Evolutionary conservation across 2,888 invertebrate species (phyloP).

Genomic region (Steinernema scapterisci): DNA sequence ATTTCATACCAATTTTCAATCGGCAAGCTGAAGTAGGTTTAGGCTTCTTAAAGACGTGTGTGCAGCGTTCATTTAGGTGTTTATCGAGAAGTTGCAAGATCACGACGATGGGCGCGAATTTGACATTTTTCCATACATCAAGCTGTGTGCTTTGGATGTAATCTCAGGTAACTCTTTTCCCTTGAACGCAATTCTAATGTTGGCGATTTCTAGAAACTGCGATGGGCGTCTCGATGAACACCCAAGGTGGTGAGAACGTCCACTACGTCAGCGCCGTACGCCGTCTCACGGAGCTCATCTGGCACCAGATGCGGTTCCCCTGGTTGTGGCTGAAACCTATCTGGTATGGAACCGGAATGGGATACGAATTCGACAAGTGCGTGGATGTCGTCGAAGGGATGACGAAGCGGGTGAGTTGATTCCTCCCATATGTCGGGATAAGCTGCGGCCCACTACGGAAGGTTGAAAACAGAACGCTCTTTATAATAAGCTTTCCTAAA

Average conservation of each 20-base stretch:
- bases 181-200: too few species aligned
- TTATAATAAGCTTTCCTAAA: too few species aligned
- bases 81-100: conserved; percentile 62
- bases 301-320: conserved; percentile 67
- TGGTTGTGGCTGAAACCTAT: conserved; percentile 73
- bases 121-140: conserved; percentile 70
- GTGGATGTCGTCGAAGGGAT: conserved; percentile 37
- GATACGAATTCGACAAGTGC: conserved; percentile 36
- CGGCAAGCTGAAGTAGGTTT: conserved; percentile 35
- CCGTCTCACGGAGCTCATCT: conserved; percentile 47
- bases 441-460: too few species aligned
- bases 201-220: conserved; percentile 54
- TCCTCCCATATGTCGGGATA: too few species aligned
- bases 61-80: conserved; percentile 45
- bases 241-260: conserved; percentile 53
- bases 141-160: conserved; percentile 71
- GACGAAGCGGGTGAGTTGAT: background rate
- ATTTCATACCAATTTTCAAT: conserved; percentile 66
- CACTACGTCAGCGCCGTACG: conserved; percentile 56
- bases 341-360: conserved; percentile 73
- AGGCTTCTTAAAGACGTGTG: background rate
- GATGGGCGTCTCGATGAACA: conserved; percentile 57
- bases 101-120: conserved; percentile 59
- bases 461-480: too few species aligned
- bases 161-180: conserved; percentile 57